Percentiles rank a stretch among this genome's conserved stretches.
phyloP scores from a whole-genome alignment of 2,888 invertebrate species.

The Selenia dentaria region DNA sequence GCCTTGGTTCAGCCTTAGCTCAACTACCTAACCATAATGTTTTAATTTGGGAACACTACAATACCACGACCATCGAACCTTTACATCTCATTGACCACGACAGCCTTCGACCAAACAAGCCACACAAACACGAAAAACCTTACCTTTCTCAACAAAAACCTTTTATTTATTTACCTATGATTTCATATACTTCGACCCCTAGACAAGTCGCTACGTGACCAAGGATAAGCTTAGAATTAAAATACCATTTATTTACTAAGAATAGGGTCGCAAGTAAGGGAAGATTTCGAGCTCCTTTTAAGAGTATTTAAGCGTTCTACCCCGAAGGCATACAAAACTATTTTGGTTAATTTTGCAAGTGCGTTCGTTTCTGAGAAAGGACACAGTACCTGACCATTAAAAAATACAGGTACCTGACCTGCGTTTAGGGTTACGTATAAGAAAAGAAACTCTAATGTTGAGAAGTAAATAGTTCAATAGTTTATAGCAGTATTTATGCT shows the following conservation, averaged over 20 bases:
- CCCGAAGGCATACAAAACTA: slow-evolving; percentile 16
- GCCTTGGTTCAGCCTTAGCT: too few species aligned
- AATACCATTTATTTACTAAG: slow-evolving; percentile 5
- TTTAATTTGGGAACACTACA: slow-evolving; percentile 12
- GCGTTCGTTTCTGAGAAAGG: slow-evolving; percentile 16
- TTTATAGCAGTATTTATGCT: too few species aligned
- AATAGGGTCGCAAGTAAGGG: slow-evolving; percentile 10
- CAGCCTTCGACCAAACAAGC: slow-evolving; percentile 27
- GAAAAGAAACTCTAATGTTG: too few species aligned
- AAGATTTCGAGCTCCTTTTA: neutral
- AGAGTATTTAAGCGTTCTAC: slow-evolving; percentile 6
- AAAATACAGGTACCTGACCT: slow-evolving; percentile 62
- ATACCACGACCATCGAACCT: slow-evolving; percentile 30
- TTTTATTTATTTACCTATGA: slow-evolving; percentile 29
- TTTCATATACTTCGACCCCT: slow-evolving; percentile 38
- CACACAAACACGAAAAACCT: slow-evolving; percentile 34
- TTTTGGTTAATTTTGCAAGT: slow-evolving; percentile 24
- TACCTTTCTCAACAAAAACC: slow-evolving; percentile 22
- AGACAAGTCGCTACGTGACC: slow-evolving; percentile 30
- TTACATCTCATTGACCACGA: slow-evolving; percentile 43
- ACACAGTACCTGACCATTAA: slow-evolving; percentile 53
- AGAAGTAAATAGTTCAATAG: too few species aligned
- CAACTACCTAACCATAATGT: neutral
- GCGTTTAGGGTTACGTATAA: slow-evolving; percentile 25
- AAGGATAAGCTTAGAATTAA: slow-evolving; percentile 10